Evolutionary conservation across 2,888 invertebrate species (phyloP), one percentile per base, ranked within the genome.

Genomic region (Drosophila falleni): DNA sequence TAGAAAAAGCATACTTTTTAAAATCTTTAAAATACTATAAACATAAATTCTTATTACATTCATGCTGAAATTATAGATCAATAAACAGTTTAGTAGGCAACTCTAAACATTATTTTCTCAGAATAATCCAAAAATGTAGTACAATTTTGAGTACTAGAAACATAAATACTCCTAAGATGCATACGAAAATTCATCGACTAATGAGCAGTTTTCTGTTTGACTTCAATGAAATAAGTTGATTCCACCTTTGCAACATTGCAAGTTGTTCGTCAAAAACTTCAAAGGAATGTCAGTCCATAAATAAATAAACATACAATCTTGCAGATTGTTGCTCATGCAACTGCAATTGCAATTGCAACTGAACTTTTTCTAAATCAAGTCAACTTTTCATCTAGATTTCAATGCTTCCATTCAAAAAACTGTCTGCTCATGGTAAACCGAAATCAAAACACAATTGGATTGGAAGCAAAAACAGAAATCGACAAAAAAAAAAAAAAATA

Each of bases 371-470:
- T 55, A 68, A 63, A 62, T 37, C 61, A 54, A 66, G 19, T 56
- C 66, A 31, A 66, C 47, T 66, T 65, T 59, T 67, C 65, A 62
- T 67, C 58, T 51, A 68, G 82, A 72, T 80, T 65, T 68, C 47
- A 39, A 44, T 59, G 70, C 65, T 62, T 71, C 73, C 84, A 74
- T 74, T 77, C 74, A 81, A 64, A 47, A 74, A 76, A 75, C 59
- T 80, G 87, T 76, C 71, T 78, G 83, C 65, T 80, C 87, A 80
- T 78, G 73, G 71, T 49, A 66, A 67, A 72, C 62, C 39, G 64
- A 83, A 80, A 72, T 67, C 74, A 66, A 76, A 71, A 69, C 71
- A 77, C 80, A 79, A 80, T 78, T 76, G 76, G 69, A 61, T 63
- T 73, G 49, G 59, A 71, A 69, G 53, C 71, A 49, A 58, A 47